Evolutionary conservation across 2,888 invertebrate genomes (phyloP).

Genomic region (Yponomeuta evonymella): DNA sequence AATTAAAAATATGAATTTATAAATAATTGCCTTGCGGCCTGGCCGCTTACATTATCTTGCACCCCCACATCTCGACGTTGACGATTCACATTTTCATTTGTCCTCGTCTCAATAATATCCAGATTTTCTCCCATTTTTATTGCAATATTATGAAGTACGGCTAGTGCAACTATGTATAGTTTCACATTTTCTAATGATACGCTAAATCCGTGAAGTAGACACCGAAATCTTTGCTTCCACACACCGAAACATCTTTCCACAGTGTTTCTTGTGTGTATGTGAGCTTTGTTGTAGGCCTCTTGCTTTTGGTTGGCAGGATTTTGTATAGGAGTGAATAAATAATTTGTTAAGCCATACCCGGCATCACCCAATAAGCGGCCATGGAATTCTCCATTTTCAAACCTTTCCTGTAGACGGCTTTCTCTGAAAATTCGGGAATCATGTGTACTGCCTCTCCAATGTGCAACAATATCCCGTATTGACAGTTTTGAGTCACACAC

Average conservation of each 20-base stretch:
- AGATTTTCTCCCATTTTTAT: neutral
- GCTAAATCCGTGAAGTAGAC: slow-evolving; percentile 20
- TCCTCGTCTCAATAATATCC: too few relatives aligned
- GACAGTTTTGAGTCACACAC: slow-evolving; percentile 18
- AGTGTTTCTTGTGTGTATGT: slow-evolving; percentile 20
- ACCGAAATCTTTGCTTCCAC: slow-evolving; percentile 24
- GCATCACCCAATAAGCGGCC: slow-evolving; percentile 20
- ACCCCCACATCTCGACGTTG: too few relatives aligned
- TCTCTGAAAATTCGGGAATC: slow-evolving; percentile 21
- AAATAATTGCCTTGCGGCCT: too few relatives aligned
- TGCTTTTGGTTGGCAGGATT: slow-evolving; percentile 13
- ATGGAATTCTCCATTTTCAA: slow-evolving; percentile 18
- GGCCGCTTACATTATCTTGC: too few relatives aligned
- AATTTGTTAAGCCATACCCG: slow-evolving; percentile 19
- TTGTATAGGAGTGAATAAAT: slow-evolving; percentile 20
- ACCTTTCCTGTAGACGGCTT: slow-evolving; percentile 17
- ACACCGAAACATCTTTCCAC: slow-evolving; percentile 25
- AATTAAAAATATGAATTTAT: too few relatives aligned
- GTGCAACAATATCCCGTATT: slow-evolving; percentile 20
- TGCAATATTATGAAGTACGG: slow-evolving; percentile 22
- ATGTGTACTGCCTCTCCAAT: slow-evolving; percentile 21
- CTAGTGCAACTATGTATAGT: slow-evolving; percentile 18
- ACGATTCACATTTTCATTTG: too few relatives aligned
- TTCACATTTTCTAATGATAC: slow-evolving; percentile 15
- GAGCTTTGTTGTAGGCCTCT: slow-evolving; percentile 23